A percentile compares a stretch with the other conserved stretches of the same genome.
Conservation (phyloP, 2,113 vertebrate genomes). For the Ramphastos sulfuratus region DNA sequence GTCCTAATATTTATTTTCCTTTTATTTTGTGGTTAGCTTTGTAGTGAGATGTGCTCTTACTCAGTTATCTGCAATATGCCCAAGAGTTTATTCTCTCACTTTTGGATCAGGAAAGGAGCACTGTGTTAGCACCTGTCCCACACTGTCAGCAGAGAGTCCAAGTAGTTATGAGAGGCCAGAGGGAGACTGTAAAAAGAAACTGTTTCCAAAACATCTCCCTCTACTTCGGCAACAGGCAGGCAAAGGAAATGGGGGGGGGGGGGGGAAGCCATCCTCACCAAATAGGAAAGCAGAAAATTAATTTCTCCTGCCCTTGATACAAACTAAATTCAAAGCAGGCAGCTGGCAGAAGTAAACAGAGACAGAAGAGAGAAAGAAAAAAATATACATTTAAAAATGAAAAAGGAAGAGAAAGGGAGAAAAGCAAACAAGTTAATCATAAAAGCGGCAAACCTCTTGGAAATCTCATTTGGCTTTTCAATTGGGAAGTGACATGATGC, state of each 20-base stretch:
- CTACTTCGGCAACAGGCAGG: not conserved
- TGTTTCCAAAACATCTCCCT: not conserved
- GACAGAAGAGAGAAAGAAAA: not conserved
- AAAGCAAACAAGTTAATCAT: slow-evolving; percentile 30
- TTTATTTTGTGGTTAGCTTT: not conserved
- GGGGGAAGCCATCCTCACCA: not conserved
- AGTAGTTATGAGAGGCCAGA: not conserved
- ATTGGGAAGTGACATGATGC: slow-evolving; percentile 18
- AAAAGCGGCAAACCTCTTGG: not conserved
- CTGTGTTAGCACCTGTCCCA: not conserved
- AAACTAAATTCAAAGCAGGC: slow-evolving; percentile 61
- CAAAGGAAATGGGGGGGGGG: not conserved
- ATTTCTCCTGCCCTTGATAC: slow-evolving; percentile 28
- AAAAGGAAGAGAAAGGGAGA: not conserved
- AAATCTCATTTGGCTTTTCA: slow-evolving; percentile 69
- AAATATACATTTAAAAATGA: not conserved
- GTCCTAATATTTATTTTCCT: not conserved
- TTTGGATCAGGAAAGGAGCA: not conserved
- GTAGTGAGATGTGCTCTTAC: not conserved
- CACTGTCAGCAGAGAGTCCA: not conserved
- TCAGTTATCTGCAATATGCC: not conserved
- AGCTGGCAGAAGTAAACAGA: slow-evolving; percentile 45
- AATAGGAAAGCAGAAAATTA: slow-evolving; percentile 35
- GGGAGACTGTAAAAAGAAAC: not conserved
- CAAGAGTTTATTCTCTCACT: not conserved